These are phyloP conservation scores for Peromyscus melanophrys DNA, from an alignment of 2,797 vertebrate genomes.

Conservation along the genomic window DNA sequence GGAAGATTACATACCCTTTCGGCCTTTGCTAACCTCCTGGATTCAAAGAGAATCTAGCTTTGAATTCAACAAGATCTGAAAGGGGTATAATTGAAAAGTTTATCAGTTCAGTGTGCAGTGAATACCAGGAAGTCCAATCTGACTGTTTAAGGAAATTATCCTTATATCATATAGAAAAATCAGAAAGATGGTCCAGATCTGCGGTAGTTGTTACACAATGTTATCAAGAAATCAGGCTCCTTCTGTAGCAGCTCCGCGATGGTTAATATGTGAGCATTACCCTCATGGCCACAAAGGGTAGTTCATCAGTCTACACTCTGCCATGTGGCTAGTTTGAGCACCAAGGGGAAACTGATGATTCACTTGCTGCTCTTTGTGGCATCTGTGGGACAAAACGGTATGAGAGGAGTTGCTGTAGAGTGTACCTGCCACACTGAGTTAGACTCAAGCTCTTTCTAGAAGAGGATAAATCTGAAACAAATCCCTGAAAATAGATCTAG, in stretches of 20 bases:
- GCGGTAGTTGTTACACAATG: background rate
- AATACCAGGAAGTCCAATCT: background rate
- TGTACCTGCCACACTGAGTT: background rate
- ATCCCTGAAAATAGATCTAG: conserved; percentile 17
- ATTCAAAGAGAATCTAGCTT: background rate
- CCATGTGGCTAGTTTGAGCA: background rate
- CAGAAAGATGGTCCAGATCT: background rate
- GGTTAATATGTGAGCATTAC: background rate
- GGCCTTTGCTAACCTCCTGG: conserved; percentile 26
- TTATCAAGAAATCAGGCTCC: background rate
- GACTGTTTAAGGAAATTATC: conserved; percentile 46
- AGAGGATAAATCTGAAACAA: conserved; percentile 10
- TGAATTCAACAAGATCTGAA: conserved; percentile 41
- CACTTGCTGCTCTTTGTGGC: background rate
- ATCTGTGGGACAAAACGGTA: background rate
- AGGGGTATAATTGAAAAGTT: background rate
- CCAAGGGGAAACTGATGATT: background rate
- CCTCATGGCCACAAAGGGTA: background rate
- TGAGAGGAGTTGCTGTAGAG: background rate
- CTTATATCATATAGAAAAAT: conserved; percentile 17
- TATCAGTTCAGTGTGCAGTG: background rate
- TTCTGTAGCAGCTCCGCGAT: background rate
- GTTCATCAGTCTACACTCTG: background rate
- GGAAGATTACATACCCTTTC: background rate
- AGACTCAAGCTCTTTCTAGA: background rate